Base-by-base conservation (phyloP, 2,113 vertebrate species). In the Bufo bufo region DNA sequence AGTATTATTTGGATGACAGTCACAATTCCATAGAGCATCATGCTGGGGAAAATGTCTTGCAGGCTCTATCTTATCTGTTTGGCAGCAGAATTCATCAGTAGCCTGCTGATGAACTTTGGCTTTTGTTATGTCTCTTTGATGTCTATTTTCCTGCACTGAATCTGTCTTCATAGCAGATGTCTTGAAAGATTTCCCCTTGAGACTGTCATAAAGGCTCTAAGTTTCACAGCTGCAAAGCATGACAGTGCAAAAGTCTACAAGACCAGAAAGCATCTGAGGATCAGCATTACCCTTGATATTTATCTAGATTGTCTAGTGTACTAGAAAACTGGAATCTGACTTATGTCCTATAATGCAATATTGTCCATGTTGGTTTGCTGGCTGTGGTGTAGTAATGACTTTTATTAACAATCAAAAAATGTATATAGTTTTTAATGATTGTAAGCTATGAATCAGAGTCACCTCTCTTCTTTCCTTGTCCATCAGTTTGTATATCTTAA, bases 1-100 rank as follows among this genome's bases (percentile, higher is more conserved):
- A 82, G 86, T 87, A 10, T 75, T 61, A 56, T 75, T 87, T 87
- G 86, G 86, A 87, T 75, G 86, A 82, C 86, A 61, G 58, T 82
- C 79, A 59, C 86, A 82, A 63, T 87, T 80, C 63, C 86, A 61
- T 49, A 19, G 75, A 65, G 45, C 33, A 45, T 74, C 86, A 82
- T 75, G 86, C 86, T 87, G 86, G 11, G 86, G 66, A 59, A 87
- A 79, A 75, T 87, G 61, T 82, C 75, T 87, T 82, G 69, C 86
- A 82, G 58, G 52, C 49, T 10, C 20, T 87, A 74, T 87, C 86
- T 87, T 82, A 82, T 87, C 86, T 52, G 19, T 58, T 87, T 87
- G 86, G 86, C 66, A 87, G 11, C 13, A 59, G 45, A 43, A 69
- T 58, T 45, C 63, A 54, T 43, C 47, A 88, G 87, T 84, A 88